Evolutionary conservation across 2,113 vertebrate species (phyloP).

Genomic region (Chauna torquata): DNA sequence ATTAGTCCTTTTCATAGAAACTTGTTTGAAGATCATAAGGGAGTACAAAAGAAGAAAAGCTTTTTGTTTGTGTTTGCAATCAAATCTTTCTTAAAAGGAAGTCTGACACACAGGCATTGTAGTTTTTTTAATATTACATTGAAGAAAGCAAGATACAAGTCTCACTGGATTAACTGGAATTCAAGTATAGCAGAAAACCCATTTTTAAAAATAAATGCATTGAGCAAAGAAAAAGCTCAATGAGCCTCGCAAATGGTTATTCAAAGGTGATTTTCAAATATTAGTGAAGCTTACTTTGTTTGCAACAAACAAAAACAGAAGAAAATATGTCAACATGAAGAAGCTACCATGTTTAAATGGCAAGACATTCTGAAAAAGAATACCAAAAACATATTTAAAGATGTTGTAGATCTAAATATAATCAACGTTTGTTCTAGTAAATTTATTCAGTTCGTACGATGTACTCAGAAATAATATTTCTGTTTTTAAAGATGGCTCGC

Average conservation of each 20-base stretch:
- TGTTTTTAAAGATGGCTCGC: constrained; percentile 24
- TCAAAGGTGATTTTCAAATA: constrained; percentile 77
- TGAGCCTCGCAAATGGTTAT: constrained; percentile 65
- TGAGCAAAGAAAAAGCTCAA: constrained; percentile 64
- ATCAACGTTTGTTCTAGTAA: constrained; percentile 28
- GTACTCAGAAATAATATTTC: constrained; percentile 21
- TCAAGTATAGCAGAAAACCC: constrained; percentile 55
- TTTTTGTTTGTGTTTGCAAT: constrained; percentile 68
- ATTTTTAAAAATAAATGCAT: constrained; percentile 58
- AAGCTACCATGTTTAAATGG: constrained; percentile 57
- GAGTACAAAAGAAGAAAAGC: constrained; percentile 64
- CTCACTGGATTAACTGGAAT: constrained; percentile 69
- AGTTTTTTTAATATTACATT: constrained; percentile 52
- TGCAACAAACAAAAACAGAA: constrained; percentile 47
- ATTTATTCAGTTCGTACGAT: constrained; percentile 40
- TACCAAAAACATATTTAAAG: background rate
- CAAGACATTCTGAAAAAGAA: constrained; percentile 31
- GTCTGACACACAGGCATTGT: constrained; percentile 51
- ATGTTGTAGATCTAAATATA: constrained; percentile 8
- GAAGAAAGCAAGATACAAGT: constrained; percentile 63
- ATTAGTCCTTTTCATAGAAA: constrained; percentile 53
- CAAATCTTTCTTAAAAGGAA: constrained; percentile 62
- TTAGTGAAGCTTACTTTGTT: constrained; percentile 69
- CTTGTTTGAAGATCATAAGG: constrained; percentile 73
- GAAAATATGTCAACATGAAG: constrained; percentile 16